These are phyloP conservation scores for Hartigia nigra DNA, from an alignment of 2,888 invertebrate species.

Conservation along the genomic window DNA sequence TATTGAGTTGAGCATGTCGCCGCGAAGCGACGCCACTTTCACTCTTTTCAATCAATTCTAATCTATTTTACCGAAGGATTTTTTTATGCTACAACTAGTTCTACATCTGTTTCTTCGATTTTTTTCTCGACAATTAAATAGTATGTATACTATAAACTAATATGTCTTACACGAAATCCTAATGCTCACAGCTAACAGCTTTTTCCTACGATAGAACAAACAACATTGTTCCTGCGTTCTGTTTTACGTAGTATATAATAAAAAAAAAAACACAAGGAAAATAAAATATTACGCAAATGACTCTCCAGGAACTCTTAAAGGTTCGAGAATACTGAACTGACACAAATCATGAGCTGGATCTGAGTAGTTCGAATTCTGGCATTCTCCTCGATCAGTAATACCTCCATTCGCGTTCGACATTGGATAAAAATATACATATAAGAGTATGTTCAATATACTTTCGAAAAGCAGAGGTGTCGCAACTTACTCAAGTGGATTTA, in stretches of 20 bases:
- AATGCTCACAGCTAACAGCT: neutral
- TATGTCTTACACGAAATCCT: neutral
- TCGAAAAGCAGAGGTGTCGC: neutral
- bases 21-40: constrained; percentile 10
- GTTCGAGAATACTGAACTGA: neutral
- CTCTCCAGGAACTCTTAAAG: neutral
- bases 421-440: constrained; percentile 64
- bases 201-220: neutral
- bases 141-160: neutral
- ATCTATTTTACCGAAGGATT: neutral
- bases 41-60: neutral
- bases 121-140: neutral
- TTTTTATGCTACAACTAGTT: too few relatives aligned
- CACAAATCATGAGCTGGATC: neutral
- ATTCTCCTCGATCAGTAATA: neutral
- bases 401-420: neutral
- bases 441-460: constrained; percentile 70
- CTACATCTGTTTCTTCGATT: neutral
- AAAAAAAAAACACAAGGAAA: too few relatives aligned
- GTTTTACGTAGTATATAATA: neutral
- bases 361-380: neutral
- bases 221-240: neutral
- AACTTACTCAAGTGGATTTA: neutral
- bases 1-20: neutral
- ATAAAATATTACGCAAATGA: neutral